Percentiles rank a stretch among this genome's conserved stretches.
These are phyloP conservation scores for Decapterus maruadsi DNA, from an alignment of 2,797 vertebrate genomes.

Conservation along the genomic window DNA sequence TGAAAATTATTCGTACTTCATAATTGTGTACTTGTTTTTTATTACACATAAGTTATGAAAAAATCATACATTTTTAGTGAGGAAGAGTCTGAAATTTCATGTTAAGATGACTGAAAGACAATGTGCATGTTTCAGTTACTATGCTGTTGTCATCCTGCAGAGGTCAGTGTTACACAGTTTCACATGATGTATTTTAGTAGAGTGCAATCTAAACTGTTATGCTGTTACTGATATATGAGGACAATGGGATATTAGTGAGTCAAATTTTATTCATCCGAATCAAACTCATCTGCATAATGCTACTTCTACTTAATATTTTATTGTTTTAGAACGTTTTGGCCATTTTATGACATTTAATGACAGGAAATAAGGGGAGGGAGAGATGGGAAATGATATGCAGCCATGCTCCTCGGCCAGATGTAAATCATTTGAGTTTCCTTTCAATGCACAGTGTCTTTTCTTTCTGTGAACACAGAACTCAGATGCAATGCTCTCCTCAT, in stretches of 20 bases:
- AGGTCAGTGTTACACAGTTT: constrained; percentile 69
- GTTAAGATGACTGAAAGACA: background rate
- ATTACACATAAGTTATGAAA: background rate
- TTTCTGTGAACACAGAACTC: background rate
- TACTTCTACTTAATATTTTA: background rate
- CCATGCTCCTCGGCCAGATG: background rate
- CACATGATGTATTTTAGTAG: background rate
- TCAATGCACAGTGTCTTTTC: background rate
- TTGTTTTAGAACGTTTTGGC: background rate
- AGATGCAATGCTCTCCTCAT: background rate
- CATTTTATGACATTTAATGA: background rate
- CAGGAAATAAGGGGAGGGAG: background rate
- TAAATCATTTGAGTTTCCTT: background rate
- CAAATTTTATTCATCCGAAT: background rate
- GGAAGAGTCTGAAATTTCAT: background rate
- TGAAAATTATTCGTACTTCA: background rate
- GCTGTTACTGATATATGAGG: background rate
- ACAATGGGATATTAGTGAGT: background rate
- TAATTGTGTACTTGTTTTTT: background rate
- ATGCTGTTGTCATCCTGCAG: constrained; percentile 60
- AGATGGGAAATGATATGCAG: background rate
- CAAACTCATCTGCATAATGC: background rate
- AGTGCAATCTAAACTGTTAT: background rate
- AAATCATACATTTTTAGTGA: background rate
- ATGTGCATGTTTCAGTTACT: background rate